Conservation (phyloP, 2,797 vertebrate genomes). For the Oryzias sinensis region DNA sequence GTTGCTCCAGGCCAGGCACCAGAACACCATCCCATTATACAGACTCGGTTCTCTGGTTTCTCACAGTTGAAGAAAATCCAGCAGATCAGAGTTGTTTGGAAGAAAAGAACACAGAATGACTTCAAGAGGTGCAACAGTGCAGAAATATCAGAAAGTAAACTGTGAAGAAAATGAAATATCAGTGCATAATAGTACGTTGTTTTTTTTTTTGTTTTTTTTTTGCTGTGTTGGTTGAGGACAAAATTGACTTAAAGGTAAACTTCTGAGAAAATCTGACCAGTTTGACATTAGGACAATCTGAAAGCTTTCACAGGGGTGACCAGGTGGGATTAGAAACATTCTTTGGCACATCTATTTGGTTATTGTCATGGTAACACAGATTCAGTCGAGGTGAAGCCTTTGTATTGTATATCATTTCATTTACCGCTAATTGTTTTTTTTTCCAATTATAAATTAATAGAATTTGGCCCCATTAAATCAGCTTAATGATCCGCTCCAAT, state of each 20-base stretch:
- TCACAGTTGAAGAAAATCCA: constrained; percentile 15
- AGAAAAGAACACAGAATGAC: constrained; percentile 31
- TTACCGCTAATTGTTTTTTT: too few species aligned
- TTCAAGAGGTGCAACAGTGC: constrained; percentile 17
- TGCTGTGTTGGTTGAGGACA: constrained; percentile 9
- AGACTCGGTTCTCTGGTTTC: constrained; percentile 36
- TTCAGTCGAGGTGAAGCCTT: too few species aligned
- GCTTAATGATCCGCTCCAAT: too few species aligned
- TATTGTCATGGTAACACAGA: too few species aligned
- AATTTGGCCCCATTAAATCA: too few species aligned
- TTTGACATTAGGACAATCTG: too few species aligned
- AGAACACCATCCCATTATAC: constrained; percentile 45
- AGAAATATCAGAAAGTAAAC: constrained; percentile 3
- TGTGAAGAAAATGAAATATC: neutral
- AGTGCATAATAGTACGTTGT: neutral
- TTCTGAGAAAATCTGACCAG: neutral
- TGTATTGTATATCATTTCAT: too few species aligned
- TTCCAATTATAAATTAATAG: too few species aligned
- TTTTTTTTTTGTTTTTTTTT: neutral
- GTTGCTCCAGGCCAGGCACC: constrained; percentile 8
- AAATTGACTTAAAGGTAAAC: neutral
- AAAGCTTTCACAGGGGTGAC: too few species aligned
- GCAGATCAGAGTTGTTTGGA: constrained; percentile 30
- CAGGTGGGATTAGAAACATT: too few species aligned
- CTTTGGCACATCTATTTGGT: too few species aligned